Evolutionary conservation across 2,888 invertebrate genomes (phyloP), one percentile per base, ranked within the genome.

Genomic region (Cephus pulcher): DNA sequence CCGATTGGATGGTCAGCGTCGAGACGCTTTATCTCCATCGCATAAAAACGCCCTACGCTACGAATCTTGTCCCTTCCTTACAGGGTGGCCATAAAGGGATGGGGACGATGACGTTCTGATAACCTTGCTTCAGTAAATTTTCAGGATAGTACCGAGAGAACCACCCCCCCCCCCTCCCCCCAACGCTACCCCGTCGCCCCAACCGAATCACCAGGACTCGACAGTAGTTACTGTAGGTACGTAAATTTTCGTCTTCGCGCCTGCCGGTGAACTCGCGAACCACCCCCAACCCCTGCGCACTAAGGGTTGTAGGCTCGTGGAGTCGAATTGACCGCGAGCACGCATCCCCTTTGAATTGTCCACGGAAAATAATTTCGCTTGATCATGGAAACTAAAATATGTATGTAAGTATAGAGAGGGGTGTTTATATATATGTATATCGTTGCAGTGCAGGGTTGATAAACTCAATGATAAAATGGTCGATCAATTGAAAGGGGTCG

Each of bases 51-150:
- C 73, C 73, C 68, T 77, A 69, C 75, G 23, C 77, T 76, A 32
- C 75, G 76, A 78, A 78, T 78, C 80, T 78, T 69, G 77, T 76
- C 68, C 71, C 70, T 40, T 15, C 15, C 40, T 40, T 40, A 40
- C 6, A 2, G 40, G 40, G 40, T 40, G 40, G 15, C 77, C 76
- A 79, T 80, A 78, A 78, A 80, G 80, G 76, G 79, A 81, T 73
- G 76, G 75, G 71, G 32, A 70, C 78, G 80, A 81, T 80, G 80
- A 79, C 78, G 79, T 70, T 76, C 77, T 78, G 84, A 84, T 84
- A 84, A 82, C 82, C 80, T 74, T 40, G 56, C 68, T 78, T 75
- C 79, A 76, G 80, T 80, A 82, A 81, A 81, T 82, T 70, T 6
- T 15, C 15, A 40, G 40, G 40, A 6, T 15, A 1, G 15, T 15